Evolutionary conservation across 2,888 invertebrate species (phyloP).

Genomic region (Nymphalis c-album): DNA sequence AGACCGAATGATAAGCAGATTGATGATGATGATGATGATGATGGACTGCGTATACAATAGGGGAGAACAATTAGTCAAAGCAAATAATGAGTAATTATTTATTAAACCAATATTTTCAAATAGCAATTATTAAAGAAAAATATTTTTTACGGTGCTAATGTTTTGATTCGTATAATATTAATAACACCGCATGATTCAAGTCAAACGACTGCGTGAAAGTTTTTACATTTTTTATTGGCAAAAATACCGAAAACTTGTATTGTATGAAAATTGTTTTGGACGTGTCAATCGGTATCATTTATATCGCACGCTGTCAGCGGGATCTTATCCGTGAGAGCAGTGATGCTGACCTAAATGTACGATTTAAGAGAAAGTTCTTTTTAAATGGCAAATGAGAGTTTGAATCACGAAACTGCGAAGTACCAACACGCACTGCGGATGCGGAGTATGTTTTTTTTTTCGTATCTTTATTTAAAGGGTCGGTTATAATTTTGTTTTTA

Average conservation of each 20-base stretch:
- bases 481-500: background rate
- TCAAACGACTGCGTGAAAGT: background rate
- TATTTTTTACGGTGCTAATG: too few relatives aligned
- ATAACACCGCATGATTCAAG: background rate
- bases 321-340: conserved; percentile 44
- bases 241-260: background rate
- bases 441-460: conserved; percentile 1
- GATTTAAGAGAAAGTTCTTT: conserved; percentile 43
- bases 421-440: conserved; percentile 3
- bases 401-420: conserved; percentile 23
- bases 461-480: background rate
- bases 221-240: background rate
- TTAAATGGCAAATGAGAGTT: conserved; percentile 33
- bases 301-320: conserved; percentile 30
- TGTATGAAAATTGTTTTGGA: conserved; percentile 6
- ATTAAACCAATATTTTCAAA: too few relatives aligned
- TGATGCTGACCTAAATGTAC: conserved; percentile 42
- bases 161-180: background rate
- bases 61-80: too few relatives aligned
- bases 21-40: too few relatives aligned
- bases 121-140: too few relatives aligned
- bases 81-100: too few relatives aligned
- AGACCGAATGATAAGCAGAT: too few relatives aligned
- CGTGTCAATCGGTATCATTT: conserved; percentile 30
- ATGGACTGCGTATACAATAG: too few relatives aligned